Evolutionary conservation across 2,797 vertebrate species (phyloP).

Genomic region (Nyctalus aviator): DNA sequence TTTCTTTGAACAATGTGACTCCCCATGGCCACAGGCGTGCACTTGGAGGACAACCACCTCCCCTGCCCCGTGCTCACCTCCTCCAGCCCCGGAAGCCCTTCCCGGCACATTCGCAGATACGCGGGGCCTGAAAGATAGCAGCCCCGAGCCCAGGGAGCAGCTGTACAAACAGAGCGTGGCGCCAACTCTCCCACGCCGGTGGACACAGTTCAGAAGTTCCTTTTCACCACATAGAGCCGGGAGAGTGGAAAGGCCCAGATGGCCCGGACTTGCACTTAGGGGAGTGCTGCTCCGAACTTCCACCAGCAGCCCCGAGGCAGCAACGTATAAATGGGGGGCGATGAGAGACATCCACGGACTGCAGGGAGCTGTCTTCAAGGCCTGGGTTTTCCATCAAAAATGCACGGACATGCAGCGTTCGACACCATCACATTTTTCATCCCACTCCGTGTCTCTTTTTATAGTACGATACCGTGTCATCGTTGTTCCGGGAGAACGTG

Average conservation of each 20-base stretch:
- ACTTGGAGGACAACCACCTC: neutral
- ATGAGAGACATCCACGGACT: neutral
- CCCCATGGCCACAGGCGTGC: neutral
- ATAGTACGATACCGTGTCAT: neutral
- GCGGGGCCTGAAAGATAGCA: neutral
- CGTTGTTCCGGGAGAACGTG: neutral
- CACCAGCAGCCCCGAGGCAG: neutral
- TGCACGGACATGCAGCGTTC: neutral
- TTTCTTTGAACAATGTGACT: neutral
- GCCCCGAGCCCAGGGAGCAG: neutral
- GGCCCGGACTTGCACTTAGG: neutral
- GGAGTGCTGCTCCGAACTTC: neutral
- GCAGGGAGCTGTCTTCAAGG: neutral
- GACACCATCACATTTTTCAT: neutral
- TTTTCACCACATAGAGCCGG: constrained; percentile 23
- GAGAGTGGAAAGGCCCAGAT: constrained; percentile 34
- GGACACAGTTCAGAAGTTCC: constrained; percentile 29
- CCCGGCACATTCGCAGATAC: neutral
- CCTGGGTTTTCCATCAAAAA: neutral
- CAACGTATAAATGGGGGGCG: neutral
- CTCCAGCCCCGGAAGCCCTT: neutral
- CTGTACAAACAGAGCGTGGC: constrained; percentile 68
- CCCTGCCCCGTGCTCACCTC: neutral
- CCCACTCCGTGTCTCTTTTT: neutral
- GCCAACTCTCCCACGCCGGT: constrained; percentile 26